Conservation (phyloP, 1,140 invertebrate genomes). For the Pseudomyrmex sp. region DNA sequence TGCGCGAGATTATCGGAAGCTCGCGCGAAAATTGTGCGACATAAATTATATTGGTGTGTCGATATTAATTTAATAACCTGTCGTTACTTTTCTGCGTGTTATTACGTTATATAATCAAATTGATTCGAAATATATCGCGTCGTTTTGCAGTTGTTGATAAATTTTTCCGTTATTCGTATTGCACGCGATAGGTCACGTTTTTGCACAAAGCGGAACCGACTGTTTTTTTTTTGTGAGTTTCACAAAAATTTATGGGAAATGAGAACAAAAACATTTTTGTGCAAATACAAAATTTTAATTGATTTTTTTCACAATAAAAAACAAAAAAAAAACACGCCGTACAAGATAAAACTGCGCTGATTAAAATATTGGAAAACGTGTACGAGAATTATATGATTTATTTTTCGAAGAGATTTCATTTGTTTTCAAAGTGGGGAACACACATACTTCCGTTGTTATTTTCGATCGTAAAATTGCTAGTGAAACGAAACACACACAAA, state of each 20-base stretch:
- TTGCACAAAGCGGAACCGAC: background rate
- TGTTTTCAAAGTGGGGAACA: background rate
- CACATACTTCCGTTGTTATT: constrained; percentile 2
- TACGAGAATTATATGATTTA: too few species aligned
- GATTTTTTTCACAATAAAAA: background rate
- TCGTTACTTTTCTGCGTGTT: constrained; percentile 15
- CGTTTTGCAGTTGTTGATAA: background rate
- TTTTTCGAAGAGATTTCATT: too few species aligned
- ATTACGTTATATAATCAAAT: constrained; percentile 34
- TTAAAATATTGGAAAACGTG: background rate
- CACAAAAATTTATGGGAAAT: background rate
- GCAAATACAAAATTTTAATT: background rate
- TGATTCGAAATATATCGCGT: constrained; percentile 11
- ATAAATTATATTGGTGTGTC: constrained; percentile 28
- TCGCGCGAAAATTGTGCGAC: background rate
- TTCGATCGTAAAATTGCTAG: background rate
- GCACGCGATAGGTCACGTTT: background rate
- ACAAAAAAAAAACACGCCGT: background rate
- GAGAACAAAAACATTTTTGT: background rate
- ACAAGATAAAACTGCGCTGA: background rate
- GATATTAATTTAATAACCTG: constrained; percentile 46
- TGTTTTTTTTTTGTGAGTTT: background rate
- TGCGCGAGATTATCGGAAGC: constrained; percentile 36
- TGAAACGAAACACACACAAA: background rate
- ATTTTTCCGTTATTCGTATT: constrained; percentile 9